Evolutionary conservation across 2,113 vertebrate species (phyloP).

Genomic region (Podarcis muralis): DNA sequence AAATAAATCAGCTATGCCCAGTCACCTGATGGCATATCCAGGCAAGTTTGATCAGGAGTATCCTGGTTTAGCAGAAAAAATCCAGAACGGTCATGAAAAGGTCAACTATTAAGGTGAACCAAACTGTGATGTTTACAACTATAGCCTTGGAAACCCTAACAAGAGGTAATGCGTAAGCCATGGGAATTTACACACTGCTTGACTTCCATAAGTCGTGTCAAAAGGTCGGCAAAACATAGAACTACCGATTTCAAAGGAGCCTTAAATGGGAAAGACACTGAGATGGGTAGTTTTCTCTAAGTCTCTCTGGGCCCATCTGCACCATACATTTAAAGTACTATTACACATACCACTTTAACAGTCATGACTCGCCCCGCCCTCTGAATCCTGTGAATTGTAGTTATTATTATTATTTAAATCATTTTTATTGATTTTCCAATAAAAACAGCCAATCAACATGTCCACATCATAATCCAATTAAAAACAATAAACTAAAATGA

Average conservation of each 20-base stretch:
- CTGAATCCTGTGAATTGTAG: no score
- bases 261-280: not conserved
- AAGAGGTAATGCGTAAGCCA: not conserved
- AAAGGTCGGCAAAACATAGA: not conserved
- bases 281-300: not conserved
- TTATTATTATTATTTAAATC: no score
- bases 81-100: not conserved
- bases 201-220: not conserved
- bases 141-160: not conserved
- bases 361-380: no score
- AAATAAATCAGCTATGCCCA: not conserved
- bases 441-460: no score
- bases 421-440: no score
- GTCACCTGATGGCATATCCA: constrained; percentile 9
- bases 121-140: not conserved
- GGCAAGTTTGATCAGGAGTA: constrained; percentile 2
- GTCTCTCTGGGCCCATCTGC: not conserved
- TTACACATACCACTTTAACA: no score
- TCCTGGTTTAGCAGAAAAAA: not conserved
- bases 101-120: constrained; percentile 4
- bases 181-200: not conserved
- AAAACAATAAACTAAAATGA: no score
- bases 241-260: not conserved
- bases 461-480: no score
- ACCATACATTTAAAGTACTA: not conserved